phyloP scores from a whole-genome alignment of 2,888 invertebrate species.

The Eurytoma adleriae region DNA sequence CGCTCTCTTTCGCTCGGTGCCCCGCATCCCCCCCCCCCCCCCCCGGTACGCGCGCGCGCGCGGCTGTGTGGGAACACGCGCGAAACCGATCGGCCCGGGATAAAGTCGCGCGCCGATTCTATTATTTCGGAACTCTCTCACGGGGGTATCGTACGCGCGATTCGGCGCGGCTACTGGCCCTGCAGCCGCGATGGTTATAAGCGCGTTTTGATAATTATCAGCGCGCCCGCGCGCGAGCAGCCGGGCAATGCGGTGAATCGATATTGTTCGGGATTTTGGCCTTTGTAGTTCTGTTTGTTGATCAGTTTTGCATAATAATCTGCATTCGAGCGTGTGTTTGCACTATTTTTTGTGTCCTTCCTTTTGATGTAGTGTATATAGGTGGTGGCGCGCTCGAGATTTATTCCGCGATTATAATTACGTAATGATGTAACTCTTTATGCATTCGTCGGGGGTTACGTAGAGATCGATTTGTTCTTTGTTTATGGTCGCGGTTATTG shows the following conservation, averaged over 20 bases:
- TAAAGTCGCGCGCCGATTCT: slow-evolving; percentile 11
- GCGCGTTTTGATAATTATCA: no score
- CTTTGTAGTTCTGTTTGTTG: background rate
- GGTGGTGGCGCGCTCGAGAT: no score
- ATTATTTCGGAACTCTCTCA: slow-evolving; percentile 35
- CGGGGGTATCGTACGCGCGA: background rate
- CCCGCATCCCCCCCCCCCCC: background rate
- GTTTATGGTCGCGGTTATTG: no score
- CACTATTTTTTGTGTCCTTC: no score
- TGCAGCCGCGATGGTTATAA: background rate
- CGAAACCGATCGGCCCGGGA: slow-evolving; percentile 24
- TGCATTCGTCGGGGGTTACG: no score
- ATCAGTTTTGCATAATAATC: background rate
- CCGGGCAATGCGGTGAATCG: background rate
- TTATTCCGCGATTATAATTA: no score
- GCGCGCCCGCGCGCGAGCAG: background rate
- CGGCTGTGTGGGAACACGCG: background rate
- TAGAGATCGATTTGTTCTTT: no score
- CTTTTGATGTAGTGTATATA: no score
- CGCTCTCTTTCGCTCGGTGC: no score
- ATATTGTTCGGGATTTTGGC: slow-evolving; percentile 4
- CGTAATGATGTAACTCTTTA: no score
- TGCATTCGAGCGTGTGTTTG: background rate
- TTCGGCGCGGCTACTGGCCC: background rate
- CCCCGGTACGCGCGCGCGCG: no score